A percentile compares a stretch with the other conserved stretches of the same genome.
These are phyloP conservation scores for Chironomus riparius DNA, from an alignment of 2,888 invertebrate genomes.

Conservation along the genomic window DNA sequence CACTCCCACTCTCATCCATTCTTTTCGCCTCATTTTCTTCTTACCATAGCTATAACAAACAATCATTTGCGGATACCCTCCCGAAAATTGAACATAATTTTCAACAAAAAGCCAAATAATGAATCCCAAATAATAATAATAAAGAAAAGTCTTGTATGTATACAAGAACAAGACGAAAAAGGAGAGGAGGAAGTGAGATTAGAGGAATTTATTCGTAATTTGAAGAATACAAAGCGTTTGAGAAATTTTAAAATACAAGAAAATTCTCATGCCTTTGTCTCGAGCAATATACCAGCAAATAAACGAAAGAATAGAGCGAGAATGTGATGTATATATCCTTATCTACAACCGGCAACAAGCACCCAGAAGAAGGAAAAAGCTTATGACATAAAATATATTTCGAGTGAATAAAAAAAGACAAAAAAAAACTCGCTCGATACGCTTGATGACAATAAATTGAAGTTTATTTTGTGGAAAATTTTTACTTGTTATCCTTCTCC, in stretches of 20 bases:
- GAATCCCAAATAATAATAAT: neutral
- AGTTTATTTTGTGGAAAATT: constrained; percentile 26
- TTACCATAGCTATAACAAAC: neutral
- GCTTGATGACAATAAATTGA: constrained; percentile 21
- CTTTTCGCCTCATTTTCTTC: neutral
- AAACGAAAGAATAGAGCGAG: no score
- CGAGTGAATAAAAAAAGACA: neutral
- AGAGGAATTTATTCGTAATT: constrained; percentile 18
- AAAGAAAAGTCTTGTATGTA: neutral
- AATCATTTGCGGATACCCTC: neutral
- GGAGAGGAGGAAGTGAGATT: constrained; percentile 1
- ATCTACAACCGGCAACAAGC: neutral
- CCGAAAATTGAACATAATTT: neutral
- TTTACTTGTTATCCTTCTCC: constrained; percentile 19
- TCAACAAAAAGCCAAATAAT: neutral
- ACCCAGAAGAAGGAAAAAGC: neutral
- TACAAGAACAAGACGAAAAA: neutral
- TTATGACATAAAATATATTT: neutral
- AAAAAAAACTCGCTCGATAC: neutral
- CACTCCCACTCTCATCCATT: neutral
- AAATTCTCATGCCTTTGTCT: neutral
- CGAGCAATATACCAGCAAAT: neutral
- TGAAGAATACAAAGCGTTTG: neutral
- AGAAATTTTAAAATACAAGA: neutral
- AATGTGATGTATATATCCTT: neutral